Evolutionary conservation across 1,140 invertebrate genomes (phyloP), one percentile per base, ranked within the genome.

Genomic region (Augochlora pura): DNA sequence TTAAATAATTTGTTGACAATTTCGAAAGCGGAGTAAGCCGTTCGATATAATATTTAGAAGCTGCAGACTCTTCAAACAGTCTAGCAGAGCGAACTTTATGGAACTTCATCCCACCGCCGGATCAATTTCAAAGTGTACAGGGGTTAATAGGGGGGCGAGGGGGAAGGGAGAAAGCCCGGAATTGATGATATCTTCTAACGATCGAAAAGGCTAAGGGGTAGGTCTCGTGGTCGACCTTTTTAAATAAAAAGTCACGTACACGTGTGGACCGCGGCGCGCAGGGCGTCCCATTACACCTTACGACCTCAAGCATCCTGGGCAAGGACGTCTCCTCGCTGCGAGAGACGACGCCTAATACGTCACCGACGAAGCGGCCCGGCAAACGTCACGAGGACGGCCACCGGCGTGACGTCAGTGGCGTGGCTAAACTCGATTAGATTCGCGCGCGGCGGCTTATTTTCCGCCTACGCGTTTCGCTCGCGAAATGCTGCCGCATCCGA

Each of bases 361-460:
- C 84, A 85, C 79, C 5, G 57, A 75, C 84, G 67, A 39, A 7
- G n/a, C n/a, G n/a, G n/a, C n/a, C n/a, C 63, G 52, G 27, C 64
- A 39, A 74, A 82, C 82, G 87, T 87, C 84, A 84, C 84, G 77
- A 60, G 73, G 64, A 73, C 69, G 80, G 77, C 72, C 52, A n/a
- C 63, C 39, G 49, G 76, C n/a, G n/a, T 87, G 86, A 87, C 87
- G 87, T 88, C 87, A 86, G 81, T 80, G 66, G 79, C 65, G 77
- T 77, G 79, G 79, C 69, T 71, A 64, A 83, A 87, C 80, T 66
- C 83, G 78, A 88, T 88, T 85, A 88, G 86, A 77, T 77, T 82
- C 62, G 69, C 73, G 57, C 62, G 69, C 73, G 57, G 68, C 57
- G 64, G 65, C 82, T 85, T 86, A 82, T 82, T 80, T 75, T 67